Percentiles rank a stretch among this genome's conserved stretches.
Evolutionary conservation across 2,888 invertebrate species (phyloP).

Genomic region (Creontiades dilutus): DNA sequence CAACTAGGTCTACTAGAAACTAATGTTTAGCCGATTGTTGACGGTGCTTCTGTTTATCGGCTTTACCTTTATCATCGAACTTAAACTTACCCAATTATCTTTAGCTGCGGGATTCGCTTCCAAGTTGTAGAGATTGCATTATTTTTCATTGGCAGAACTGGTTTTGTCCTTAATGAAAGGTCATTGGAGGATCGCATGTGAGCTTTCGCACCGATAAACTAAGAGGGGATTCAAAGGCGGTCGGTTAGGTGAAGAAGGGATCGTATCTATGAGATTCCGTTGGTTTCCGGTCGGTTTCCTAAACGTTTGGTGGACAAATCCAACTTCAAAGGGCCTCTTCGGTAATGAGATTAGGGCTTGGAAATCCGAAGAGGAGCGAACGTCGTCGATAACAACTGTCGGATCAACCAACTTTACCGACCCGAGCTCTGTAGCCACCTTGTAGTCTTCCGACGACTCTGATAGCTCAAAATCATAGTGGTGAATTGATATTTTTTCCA

Average conservation of each 20-base stretch:
- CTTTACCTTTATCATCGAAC: too few species aligned
- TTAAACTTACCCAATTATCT: too few species aligned
- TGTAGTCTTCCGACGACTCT: too few species aligned
- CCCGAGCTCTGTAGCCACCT: neutral
- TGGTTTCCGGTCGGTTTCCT: neutral
- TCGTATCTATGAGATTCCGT: neutral
- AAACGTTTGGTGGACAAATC: constrained; percentile 1
- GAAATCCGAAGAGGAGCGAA: neutral
- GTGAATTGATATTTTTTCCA: too few species aligned
- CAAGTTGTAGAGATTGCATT: too few species aligned
- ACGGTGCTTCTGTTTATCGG: too few species aligned
- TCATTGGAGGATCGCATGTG: neutral
- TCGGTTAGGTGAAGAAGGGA: neutral
- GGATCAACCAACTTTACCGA: neutral
- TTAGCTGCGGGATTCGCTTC: too few species aligned
- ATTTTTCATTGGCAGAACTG: neutral
- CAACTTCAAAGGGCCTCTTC: constrained; percentile 6
- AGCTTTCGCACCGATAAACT: neutral
- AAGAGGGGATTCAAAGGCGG: neutral
- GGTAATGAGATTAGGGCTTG: constrained; percentile 12
- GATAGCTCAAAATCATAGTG: too few species aligned
- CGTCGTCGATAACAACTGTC: neutral
- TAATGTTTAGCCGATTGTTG: too few species aligned
- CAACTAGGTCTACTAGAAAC: too few species aligned
- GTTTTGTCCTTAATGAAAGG: neutral